Evolutionary conservation across 2,113 vertebrate genomes (phyloP), one percentile per base, ranked within the genome.

Genomic region (Mesoclemmys tuberculata): DNA sequence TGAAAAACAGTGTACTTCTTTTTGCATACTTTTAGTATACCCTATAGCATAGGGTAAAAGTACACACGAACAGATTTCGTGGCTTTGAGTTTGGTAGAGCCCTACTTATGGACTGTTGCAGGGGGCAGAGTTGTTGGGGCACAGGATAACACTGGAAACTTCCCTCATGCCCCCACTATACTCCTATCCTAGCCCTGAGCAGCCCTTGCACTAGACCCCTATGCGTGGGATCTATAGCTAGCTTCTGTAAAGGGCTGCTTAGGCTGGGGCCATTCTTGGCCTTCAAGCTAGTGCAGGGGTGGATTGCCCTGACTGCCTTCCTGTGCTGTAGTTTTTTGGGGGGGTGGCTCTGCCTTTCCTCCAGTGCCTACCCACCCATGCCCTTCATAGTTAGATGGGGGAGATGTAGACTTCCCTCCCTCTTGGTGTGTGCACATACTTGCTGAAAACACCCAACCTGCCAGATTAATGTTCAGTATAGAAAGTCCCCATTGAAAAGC

Each of bases 401-500:
- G 29, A 0, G 0, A 49, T 44, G 24, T 44, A 82, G 58, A 19
- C 55, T 93, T 89, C 48, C 29, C 46, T n/a, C 48, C 74, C 81
- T 26, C 31, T 80, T 44, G 27, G 8, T 84, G 68, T 56, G 71
- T 29, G 9, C 0, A 0, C 13, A 1, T 2, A 5, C 80, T 71
- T 88, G 44, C 75, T 89, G 86, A 80, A 83, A 90, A 71, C 29
- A 85, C 90, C 54, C 94, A 77, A 91, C 58, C 21, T 71, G 41
- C 13, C 80, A 94, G 81, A 64, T 85, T 92, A 13, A 0, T 80
- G 54, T 90, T 94, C 91, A 94, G 95, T 97, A 91, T 49, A 91
- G 92, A 90, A 93, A 80, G 41, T 91, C 96, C 55, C 61, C 74
- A 55, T 46, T 85, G 49, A 91, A 88, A 88, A 88, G 49, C 64